Evolutionary conservation across 2,888 invertebrate genomes (phyloP), one percentile per base, ranked within the genome.

Genomic region (Athalia circularis): DNA sequence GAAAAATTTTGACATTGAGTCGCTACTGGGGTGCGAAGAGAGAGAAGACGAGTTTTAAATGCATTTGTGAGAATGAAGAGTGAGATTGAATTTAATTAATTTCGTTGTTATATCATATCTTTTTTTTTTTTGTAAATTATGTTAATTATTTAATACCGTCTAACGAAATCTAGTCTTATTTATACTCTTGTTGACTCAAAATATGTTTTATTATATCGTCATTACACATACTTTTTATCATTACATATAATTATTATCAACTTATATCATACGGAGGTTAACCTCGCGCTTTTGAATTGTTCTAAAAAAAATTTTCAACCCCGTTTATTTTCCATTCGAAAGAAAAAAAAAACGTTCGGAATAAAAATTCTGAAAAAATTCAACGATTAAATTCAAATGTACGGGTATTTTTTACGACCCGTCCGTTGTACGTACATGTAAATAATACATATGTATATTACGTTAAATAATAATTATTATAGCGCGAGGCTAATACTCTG

Each of bases 151-250:
- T 80, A 83, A 82, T 81, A 75, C 62, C 79, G 80, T 81, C 81
- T 85, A 86, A 86, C 83, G 85, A 82, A 82, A 82, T 86, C 86
- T 86, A 86, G 62, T 78, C 72, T 78, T 67, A 61, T 74, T 74
- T 64, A 78, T 74, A 78, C 62, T 77, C 79, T 81, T 81, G 81
- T 80, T 80, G 78, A 67, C 78, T 75, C 75, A 75, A 75, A 62
- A 62, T 59, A 50, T 64, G 50, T 64, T 62, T 52, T 75, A 75
- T 75, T 75, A 52, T 29, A 29, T 29, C 29, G 5, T 62, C 62
- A 62, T 54, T 54, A 54, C n/a, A 54, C 54, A 54, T 4, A 54
- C 29, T 54, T 54, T 54, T 57, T 52, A 72, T 72, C 59, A 68
- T 65, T 65, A 62, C 62, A 52, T 52, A 15, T 61, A 13, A 61